Evolutionary conservation across 2,113 vertebrate species (phyloP), one percentile per base, ranked within the genome.

Genomic region (Malurus melanocephalus): DNA sequence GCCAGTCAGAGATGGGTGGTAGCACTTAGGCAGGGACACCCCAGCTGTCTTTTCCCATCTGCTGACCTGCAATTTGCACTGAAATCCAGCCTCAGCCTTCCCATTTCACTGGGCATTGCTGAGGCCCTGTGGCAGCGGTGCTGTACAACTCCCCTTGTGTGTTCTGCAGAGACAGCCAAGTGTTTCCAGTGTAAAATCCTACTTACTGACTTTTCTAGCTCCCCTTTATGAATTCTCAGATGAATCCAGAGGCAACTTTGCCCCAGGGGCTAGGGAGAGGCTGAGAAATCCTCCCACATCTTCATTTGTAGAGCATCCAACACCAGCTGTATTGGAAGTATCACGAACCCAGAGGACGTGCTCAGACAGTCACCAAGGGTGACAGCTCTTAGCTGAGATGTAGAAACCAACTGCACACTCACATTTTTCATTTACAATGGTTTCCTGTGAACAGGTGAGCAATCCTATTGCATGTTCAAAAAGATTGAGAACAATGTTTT

Each of bases 251-350:
- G 72, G 45, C 28, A 80, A 42, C 33, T 75, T 76, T 67, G 65
- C 26, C 82, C 66, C 53, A 68, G 49, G 28, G 77, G 66, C 57
- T 67, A 88, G 69, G 80, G 91, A 89, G 90, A 91, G 83, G 90
- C 80, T 89, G 83, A 86, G 51, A 86, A 86, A 93, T 88, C 61
- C 90, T 92, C 91, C 80, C 87, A 92, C 80, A 80, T 60, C 82
- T 87, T 75, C 53, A 72, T 49, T 80, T 68, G 73, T 43, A 61
- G 85, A 84, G 73, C 68, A 71, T 92, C 72, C 82, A 85, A 56
- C 11, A 49, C 33, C 0, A 0, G 10, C 14, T 0, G 0, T 83
- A 91, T 74, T 66, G 59, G 66, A 93, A 81, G 53, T 17, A 68
- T 73, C 78, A 87, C 0, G 0, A 81, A 76, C 61, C 53, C 59